Conservation (phyloP, 1,140 invertebrate genomes). For the Diorhabda elongata region DNA sequence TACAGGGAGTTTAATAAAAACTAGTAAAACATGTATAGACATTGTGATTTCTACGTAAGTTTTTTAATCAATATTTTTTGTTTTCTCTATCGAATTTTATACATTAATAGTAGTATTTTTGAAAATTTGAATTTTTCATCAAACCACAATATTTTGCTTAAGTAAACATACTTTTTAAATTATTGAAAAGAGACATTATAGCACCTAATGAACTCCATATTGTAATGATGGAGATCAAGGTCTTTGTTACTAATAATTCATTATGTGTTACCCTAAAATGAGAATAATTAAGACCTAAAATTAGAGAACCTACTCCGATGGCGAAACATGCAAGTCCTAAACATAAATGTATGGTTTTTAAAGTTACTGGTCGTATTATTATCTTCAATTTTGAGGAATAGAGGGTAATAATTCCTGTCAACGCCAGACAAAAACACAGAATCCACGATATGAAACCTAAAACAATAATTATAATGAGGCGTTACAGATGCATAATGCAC, state of each 20-base stretch:
- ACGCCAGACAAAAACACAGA: constrained; percentile 23
- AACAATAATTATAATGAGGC: constrained; percentile 6
- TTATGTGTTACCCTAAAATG: neutral
- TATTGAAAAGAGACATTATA: neutral
- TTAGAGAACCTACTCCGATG: constrained; percentile 32
- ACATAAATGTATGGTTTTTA: constrained; percentile 33
- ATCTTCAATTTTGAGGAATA: constrained; percentile 26
- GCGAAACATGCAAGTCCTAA: constrained; percentile 31
- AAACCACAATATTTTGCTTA: neutral
- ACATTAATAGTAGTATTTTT: too few species aligned
- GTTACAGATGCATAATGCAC: neutral
- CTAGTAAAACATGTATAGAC: too few species aligned
- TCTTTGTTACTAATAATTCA: neutral
- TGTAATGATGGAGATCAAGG: constrained; percentile 4
- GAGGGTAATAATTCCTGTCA: constrained; percentile 25
- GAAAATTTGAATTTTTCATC: too few species aligned
- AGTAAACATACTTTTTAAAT: constrained; percentile 4
- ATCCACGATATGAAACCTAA: constrained; percentile 35
- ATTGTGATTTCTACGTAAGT: too few species aligned
- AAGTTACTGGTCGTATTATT: constrained; percentile 12
- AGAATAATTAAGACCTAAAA: constrained; percentile 28
- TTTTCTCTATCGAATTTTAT: too few species aligned
- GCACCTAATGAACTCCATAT: constrained; percentile 3
- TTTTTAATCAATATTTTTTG: too few species aligned
- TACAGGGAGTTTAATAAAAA: too few species aligned